Evolutionary conservation across 2,888 invertebrate genomes (phyloP), one percentile per base, ranked within the genome.

Genomic region (Drepana falcataria): DNA sequence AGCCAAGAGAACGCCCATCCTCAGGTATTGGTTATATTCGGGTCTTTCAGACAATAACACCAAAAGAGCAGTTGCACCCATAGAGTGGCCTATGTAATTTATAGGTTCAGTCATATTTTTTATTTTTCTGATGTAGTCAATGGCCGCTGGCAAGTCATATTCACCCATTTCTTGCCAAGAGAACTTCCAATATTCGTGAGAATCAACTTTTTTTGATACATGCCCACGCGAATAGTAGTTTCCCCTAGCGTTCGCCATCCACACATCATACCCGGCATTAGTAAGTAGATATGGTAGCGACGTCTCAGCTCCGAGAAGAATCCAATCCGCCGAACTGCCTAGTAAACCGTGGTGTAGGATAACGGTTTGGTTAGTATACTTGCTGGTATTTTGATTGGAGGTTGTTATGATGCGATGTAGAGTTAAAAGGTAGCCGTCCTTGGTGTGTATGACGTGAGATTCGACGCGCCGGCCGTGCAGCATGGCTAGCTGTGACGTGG

Each of bases 251-350:
- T 93, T 93, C 6, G 84, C 81, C 91, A 84, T 91, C 95, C 88
- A 96, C 2, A 93, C 92, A 55, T 93, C 92, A 59, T 91, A 92
- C 0, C 92, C 92, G 2, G 79, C 79, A 58, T 94, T 85, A 81
- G 91, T 85, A 81, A 95, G 59, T 2, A 84, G 61, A 54, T 86
- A 87, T 0, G 87, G 83, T n/a, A 88, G 71, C 3, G 85, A 82
- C 55, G 81, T 77, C 51, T 68, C 61, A 1, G 83, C 65, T 44
- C 86, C 87, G n/a, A 83, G 66, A 55, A 87, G 59, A 51, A 87
- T 72, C 88, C 88, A 88, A 63, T 87, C 87, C 0, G 81, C 81
- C 0, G 88, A 87, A 60, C 86, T 87, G 4, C 86, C 87, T 0
- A 87, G 72, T 51, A 88, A 59, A 6, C 87, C 87, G 51, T 87